Evolutionary conservation across 1,140 invertebrate genomes (phyloP).

Genomic region (Mercenaria mercenaria): DNA sequence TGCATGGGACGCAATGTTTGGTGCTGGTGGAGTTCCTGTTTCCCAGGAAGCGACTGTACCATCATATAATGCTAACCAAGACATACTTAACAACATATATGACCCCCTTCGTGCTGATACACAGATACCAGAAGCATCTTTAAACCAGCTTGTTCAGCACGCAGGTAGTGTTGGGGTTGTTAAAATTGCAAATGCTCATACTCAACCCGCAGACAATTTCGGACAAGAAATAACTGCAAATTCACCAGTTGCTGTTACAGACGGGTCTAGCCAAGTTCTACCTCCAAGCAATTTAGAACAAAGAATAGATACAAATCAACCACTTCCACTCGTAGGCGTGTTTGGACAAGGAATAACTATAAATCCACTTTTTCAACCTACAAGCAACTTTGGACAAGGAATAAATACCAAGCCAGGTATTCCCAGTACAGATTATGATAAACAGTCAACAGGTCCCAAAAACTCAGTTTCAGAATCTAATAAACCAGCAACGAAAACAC

Average conservation of each 20-base stretch:
- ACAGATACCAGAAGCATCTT: neutral
- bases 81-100: neutral
- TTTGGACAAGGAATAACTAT: no score
- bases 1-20: slow-evolving; percentile 7
- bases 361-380: neutral
- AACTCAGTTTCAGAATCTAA: neutral
- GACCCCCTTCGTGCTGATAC: neutral
- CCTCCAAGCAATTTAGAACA: no score
- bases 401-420: neutral
- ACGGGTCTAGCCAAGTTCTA: no score
- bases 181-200: no score
- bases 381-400: neutral
- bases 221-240: no score
- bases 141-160: neutral
- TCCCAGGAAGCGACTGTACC: neutral
- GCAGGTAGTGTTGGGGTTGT: no score
- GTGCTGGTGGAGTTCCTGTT: neutral
- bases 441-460: neutral
- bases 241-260: no score
- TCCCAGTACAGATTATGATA: neutral
- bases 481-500: neutral
- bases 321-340: no score
- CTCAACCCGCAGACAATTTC: no score
- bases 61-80: neutral
- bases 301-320: no score